Base-by-base conservation (phyloP, 1,140 invertebrate species). In the Yoshiicerus persimilis region DNA sequence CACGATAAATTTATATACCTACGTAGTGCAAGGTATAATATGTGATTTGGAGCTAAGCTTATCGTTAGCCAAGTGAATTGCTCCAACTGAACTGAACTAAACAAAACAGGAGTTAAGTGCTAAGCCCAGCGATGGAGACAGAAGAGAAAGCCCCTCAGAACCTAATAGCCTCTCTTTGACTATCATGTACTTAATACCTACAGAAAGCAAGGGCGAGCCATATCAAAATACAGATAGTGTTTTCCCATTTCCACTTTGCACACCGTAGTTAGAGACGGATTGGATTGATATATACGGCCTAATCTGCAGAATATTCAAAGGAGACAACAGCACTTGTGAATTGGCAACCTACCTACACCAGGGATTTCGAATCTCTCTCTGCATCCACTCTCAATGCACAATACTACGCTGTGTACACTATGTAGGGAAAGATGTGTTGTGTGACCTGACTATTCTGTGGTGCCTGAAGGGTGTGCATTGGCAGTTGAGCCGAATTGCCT, bases 401-500 rank as follows among this genome's bases (percentile, higher is more conserved):
- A 39, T n/a, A n/a, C n/a, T n/a, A n/a, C n/a, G n/a, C n/a, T n/a
- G n/a, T n/a, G n/a, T n/a, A n/a, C n/a, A n/a, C n/a, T n/a, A n/a
- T n/a, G n/a, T n/a, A n/a, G n/a, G n/a, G n/a, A n/a, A n/a, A 39
- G 38, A 39, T 39, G 0, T 39, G 38, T 2, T 39, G 13, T 13
- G 9, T 39, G 38, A 13, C 38, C 38, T 39, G 2, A 39, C 38
- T 39, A 39, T 6, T 39, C 38, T 11, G 38, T 39, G 38, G n/a
- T n/a, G n/a, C n/a, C n/a, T n/a, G n/a, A n/a, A n/a, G n/a, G n/a
- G n/a, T n/a, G n/a, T n/a, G n/a, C n/a, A n/a, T n/a, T n/a, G n/a
- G n/a, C n/a, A n/a, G n/a, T n/a, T n/a, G n/a, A n/a, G n/a, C 38
- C 86, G 77, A 87, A 70, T 87, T 70, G 66, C 86, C 66, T 47